Conservation (phyloP, 23 tunicate species). For the Styela clava region DNA sequence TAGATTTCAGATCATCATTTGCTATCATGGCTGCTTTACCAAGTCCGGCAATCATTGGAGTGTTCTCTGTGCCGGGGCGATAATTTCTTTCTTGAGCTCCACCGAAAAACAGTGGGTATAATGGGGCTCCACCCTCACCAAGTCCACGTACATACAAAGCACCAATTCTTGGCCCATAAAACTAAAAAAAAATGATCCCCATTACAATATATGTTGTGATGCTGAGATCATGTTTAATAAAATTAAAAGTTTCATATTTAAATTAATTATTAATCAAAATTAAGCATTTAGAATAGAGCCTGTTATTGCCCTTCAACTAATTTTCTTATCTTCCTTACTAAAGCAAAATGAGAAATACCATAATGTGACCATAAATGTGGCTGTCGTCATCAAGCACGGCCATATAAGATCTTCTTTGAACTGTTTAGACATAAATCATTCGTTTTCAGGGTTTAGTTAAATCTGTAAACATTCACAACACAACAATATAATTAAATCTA, state of each 20-base stretch:
- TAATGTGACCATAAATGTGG: too few species aligned
- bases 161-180: constrained; percentile 98
- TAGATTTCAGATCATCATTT: constrained; percentile 35
- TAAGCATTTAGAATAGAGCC: too few species aligned
- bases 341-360: too few species aligned
- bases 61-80: constrained; percentile 95
- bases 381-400: too few species aligned
- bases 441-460: too few species aligned
- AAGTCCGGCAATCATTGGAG: constrained; percentile 95
- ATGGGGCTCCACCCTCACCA: not conserved
- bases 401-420: too few species aligned
- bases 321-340: too few species aligned
- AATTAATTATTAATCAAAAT: too few species aligned
- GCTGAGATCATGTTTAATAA: not conserved
- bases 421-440: too few species aligned
- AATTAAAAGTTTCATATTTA: not conserved
- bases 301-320: too few species aligned
- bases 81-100: constrained; percentile 95
- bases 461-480: not conserved
- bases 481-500: constrained; percentile 15
- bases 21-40: constrained; percentile 73
- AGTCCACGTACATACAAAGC: constrained; percentile 68
- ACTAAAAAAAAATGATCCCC: constrained; percentile 40
- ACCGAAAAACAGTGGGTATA: constrained; percentile 60
- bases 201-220: not conserved